Percentiles rank a stretch among this genome's conserved stretches.
These are phyloP conservation scores for Galago senegalensis DNA, from an alignment of 2,797 vertebrate genomes.

Conservation along the genomic window DNA sequence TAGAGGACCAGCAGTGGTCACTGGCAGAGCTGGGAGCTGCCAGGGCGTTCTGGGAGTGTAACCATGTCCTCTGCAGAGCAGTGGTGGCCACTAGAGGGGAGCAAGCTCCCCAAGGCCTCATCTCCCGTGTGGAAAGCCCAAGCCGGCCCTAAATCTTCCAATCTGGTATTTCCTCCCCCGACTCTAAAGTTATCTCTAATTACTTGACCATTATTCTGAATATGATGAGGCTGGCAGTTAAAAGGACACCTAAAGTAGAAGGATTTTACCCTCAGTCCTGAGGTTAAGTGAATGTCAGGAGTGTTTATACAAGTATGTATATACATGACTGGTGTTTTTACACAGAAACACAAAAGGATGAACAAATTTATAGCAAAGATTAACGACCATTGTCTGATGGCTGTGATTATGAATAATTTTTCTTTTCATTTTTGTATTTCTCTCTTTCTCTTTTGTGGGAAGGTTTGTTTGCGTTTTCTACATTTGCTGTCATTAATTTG, in stretches of 20 bases:
- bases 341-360: neutral
- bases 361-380: neutral
- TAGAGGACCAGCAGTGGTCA: neutral
- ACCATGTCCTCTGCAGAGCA: neutral
- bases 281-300: neutral
- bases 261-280: neutral
- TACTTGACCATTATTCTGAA: neutral
- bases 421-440: neutral
- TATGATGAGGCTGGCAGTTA: neutral
- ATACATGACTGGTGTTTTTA: neutral
- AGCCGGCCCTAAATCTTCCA: neutral
- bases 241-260: neutral
- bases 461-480: neutral
- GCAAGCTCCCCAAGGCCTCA: neutral
- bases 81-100: neutral
- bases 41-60: neutral
- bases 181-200: neutral
- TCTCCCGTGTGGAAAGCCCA: neutral
- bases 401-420: neutral
- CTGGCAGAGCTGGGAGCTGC: neutral
- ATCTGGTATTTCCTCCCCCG: neutral
- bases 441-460: neutral
- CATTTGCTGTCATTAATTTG: constrained; percentile 45
- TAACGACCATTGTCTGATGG: neutral
- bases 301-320: neutral